Base-by-base conservation (phyloP, 2,888 invertebrate genomes). In the Macrophya annulata region DNA sequence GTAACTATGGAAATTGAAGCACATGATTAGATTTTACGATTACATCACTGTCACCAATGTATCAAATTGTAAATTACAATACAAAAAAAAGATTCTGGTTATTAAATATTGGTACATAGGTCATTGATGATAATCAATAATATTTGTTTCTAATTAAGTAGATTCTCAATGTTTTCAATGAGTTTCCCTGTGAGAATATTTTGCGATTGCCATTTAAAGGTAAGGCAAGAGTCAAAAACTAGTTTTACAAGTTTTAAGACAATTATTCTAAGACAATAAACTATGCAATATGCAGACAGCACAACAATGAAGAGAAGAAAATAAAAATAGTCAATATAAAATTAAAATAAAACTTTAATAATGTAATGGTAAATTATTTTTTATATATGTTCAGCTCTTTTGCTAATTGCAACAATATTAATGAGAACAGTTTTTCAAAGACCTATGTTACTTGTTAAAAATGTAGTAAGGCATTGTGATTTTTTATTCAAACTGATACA, bases 201-300 rank as follows among this genome's bases (percentile, higher is more conserved):
- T 45, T 17, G 51, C 51, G 8, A 77, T 77, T 51, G 37, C 17
- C 15, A 55, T 77, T 55, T 4, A 21, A 15, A 77, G 17, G 45
- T 77, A 17, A 72, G 40, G 40, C 72, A 40, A 72, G 21, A 74
- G n/a, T 74, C 77, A 37, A n/a, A 77, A 77, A 51, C 77, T 77
- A 77, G 51, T 15, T 51, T 51, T 51, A 37, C 9, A 25, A 37
- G 4, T 31, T 55, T 55, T 17, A 15, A 40, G 25, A 37, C 9
- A 17, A 55, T 51, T 48, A 77, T 77, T 55, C 37, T 21, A 31
- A 8, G 51, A 31, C 15, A 31, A 77, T 55, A 77, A 77, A 77
- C 48, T 77, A 51, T 25, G 51, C 1, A 51, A 55, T 55, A 77
- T 55, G 37, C 51, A 48, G 48, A 25, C 5, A 76, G 45, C 43